phyloP scores from a whole-genome alignment of 2,888 invertebrate genomes.

The Odontocerum albicorne region DNA sequence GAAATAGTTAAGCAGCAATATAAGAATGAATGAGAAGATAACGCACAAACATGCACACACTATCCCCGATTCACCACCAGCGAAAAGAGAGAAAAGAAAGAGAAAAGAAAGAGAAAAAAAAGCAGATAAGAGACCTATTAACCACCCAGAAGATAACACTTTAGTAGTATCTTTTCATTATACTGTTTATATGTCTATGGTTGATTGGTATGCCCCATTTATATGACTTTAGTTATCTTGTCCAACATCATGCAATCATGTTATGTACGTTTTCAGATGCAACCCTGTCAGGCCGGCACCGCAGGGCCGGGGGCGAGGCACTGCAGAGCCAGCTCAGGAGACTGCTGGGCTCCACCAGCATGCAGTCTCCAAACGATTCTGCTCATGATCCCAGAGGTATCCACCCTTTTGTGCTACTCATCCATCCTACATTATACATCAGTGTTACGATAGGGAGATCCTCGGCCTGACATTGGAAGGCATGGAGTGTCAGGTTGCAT shows the following conservation, averaged over 20 bases:
- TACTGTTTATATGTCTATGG: background rate
- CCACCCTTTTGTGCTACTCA: background rate
- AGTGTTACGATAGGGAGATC: too few species aligned
- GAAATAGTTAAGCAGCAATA: too few species aligned
- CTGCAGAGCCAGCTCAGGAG: constrained; percentile 78
- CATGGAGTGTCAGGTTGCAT: background rate
- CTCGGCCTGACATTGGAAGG: background rate
- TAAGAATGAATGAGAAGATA: too few species aligned
- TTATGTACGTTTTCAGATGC: constrained; percentile 27
- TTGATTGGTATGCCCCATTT: background rate
- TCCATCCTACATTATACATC: too few species aligned
- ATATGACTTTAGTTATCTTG: background rate
- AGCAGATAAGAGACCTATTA: too few species aligned
- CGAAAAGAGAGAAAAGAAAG: too few species aligned
- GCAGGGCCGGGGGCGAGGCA: constrained; percentile 62
- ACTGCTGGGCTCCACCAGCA: constrained; percentile 56
- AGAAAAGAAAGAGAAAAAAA: too few species aligned
- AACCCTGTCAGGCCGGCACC: constrained; percentile 49
- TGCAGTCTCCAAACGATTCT: constrained; percentile 40
- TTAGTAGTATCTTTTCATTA: background rate
- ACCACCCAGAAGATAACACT: too few species aligned
- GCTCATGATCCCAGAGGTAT: constrained; percentile 19
- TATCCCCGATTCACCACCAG: too few species aligned
- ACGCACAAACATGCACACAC: too few species aligned
- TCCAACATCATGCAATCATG: background rate